A percentile compares a stretch with the other conserved stretches of the same genome.
phyloP scores from a whole-genome alignment of 2,113 vertebrate species.

The Pedetes capensis region DNA sequence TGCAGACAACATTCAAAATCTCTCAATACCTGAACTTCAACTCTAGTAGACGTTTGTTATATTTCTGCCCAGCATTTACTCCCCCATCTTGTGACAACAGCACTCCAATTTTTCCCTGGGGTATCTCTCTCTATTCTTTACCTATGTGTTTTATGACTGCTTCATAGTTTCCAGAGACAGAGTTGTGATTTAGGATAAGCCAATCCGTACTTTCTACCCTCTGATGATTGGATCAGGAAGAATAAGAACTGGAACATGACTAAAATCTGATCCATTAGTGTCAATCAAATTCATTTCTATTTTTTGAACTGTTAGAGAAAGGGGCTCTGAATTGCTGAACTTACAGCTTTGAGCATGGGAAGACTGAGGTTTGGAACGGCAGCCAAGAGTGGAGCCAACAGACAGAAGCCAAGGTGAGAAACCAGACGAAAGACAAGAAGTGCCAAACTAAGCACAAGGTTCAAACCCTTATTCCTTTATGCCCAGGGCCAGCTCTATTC shows the following conservation, averaged over 20 bases:
- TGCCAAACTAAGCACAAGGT: not conserved
- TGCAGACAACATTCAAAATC: not conserved
- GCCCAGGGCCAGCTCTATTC: not conserved
- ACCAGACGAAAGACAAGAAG: not conserved
- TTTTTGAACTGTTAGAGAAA: not conserved
- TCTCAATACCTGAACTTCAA: not conserved
- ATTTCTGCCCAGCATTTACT: not conserved
- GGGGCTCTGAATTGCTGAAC: not conserved
- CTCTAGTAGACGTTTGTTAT: not conserved
- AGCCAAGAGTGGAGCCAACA: not conserved
- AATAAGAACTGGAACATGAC: not conserved
- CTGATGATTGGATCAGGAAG: not conserved
- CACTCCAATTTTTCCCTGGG: not conserved
- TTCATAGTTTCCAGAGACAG: not conserved
- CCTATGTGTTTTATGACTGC: not conserved
- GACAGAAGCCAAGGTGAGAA: not conserved
- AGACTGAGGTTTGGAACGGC: not conserved
- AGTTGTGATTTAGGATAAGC: not conserved
- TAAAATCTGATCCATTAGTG: not conserved
- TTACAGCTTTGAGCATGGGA: not conserved
- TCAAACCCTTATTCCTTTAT: not conserved
- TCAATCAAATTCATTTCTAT: not conserved
- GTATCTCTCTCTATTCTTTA: not conserved
- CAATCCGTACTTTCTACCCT: not conserved
- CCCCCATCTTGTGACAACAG: not conserved